Percentiles rank a stretch among this genome's conserved stretches.
Conservation (phyloP, 2,888 invertebrate species). For the Acronicta leporina region DNA sequence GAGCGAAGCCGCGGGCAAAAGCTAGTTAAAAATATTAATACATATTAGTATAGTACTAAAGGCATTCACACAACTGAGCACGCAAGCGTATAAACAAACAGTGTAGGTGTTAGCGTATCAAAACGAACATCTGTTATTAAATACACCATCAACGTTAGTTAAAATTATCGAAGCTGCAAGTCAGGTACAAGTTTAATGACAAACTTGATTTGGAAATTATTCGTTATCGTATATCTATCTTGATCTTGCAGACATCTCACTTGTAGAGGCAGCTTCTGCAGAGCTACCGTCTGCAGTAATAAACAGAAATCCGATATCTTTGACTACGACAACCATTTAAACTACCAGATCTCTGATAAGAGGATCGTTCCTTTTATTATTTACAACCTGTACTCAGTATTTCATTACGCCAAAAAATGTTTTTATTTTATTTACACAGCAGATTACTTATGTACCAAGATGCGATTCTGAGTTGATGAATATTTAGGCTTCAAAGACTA, state of each 20-base stretch:
- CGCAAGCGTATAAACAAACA: conserved; percentile 25
- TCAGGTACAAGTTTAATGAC: conserved; percentile 64
- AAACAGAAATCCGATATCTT: conserved; percentile 86
- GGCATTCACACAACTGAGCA: conserved; percentile 9
- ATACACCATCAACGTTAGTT: conserved; percentile 53
- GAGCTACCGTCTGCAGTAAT: conserved; percentile 77
- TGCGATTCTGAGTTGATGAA: conserved; percentile 4
- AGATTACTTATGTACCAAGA: background rate
- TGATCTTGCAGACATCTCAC: conserved; percentile 80
- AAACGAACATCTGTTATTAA: conserved; percentile 44
- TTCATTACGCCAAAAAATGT: conserved; percentile 76
- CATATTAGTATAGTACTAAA: conserved; percentile 12
- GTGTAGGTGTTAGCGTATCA: conserved; percentile 44
- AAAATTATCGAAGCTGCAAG: conserved; percentile 48
- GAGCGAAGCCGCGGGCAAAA: no score
- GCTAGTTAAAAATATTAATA: conserved; percentile 20
- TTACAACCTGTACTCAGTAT: conserved; percentile 71
- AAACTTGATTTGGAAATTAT: conserved; percentile 64
- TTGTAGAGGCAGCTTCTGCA: conserved; percentile 70
- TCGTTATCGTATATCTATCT: conserved; percentile 70
- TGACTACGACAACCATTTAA: conserved; percentile 77
- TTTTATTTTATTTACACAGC: conserved; percentile 50
- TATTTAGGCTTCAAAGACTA: conserved; percentile 23
- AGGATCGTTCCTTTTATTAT: conserved; percentile 79
- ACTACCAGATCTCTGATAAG: conserved; percentile 81